phyloP scores from a whole-genome alignment of 2,113 vertebrate genomes.

The Orycteropus afer region DNA sequence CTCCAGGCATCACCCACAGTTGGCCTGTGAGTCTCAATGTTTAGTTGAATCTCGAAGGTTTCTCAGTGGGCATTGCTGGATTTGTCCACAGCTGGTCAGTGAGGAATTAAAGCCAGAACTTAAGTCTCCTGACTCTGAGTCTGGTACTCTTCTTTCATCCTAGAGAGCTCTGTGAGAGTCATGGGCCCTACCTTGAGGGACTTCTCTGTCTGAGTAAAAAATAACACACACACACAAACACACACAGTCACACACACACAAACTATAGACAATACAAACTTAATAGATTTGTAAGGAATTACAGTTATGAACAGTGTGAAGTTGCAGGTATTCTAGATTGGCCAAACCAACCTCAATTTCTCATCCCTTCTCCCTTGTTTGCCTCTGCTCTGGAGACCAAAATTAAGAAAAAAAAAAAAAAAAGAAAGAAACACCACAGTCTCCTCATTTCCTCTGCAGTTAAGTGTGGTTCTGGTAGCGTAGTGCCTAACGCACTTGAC shows the following conservation, averaged over 20 bases:
- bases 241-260: neutral
- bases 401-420: neutral
- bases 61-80: neutral
- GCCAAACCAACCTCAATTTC: neutral
- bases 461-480: neutral
- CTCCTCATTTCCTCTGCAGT: neutral
- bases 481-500: too few relatives aligned
- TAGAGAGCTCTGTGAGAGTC: neutral
- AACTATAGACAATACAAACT: neutral
- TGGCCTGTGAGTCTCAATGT: neutral
- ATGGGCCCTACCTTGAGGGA: neutral
- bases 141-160: neutral
- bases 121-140: neutral
- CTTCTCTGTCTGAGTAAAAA: neutral
- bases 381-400: neutral
- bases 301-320: neutral
- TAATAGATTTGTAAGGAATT: neutral
- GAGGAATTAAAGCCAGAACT: too few relatives aligned
- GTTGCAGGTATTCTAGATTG: neutral
- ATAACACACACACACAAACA: neutral
- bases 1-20: rapidly evolving
- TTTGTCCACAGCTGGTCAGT: neutral
- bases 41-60: neutral
- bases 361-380: neutral
- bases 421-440: neutral